A percentile compares a stretch with the other conserved stretches of the same genome.
Conservation (phyloP, 2,113 vertebrate species). For the Silurus asotus region DNA sequence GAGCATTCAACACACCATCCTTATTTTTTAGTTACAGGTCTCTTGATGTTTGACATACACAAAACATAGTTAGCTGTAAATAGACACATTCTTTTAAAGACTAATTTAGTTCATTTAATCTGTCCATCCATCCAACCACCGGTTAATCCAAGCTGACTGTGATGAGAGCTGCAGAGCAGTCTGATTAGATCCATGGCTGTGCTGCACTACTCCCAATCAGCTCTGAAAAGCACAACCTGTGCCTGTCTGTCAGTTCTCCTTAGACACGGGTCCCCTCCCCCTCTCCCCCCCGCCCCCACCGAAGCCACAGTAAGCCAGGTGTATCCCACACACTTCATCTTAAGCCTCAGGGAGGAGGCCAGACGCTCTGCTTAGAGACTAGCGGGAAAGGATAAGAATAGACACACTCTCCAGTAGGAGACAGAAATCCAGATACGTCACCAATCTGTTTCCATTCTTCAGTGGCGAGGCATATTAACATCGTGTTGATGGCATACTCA, state of each 20-base stretch:
- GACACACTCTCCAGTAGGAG: conserved; percentile 64
- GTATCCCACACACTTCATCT: conserved; percentile 61
- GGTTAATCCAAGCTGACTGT: conserved; percentile 25
- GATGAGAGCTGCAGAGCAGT: conserved; percentile 9
- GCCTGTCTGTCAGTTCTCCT: conserved; percentile 38
- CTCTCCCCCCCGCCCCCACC: conserved; percentile 25
- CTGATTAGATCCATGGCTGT: conserved; percentile 33
- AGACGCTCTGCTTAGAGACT: conserved; percentile 60
- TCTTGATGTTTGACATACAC: not conserved
- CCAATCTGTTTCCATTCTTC: conserved; percentile 62
- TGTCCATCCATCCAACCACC: not conserved
- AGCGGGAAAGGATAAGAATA: conserved; percentile 63
- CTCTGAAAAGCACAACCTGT: conserved; percentile 23
- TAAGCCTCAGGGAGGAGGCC: conserved; percentile 56
- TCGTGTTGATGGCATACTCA: conserved; percentile 25
- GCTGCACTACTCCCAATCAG: conserved; percentile 21
- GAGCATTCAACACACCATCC: not conserved
- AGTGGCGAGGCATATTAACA: conserved; percentile 46
- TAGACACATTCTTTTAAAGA: not conserved
- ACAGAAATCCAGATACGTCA: conserved; percentile 67
- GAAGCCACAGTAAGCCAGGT: conserved; percentile 53
- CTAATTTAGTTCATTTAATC: conserved; percentile 17
- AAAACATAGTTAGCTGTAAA: not conserved
- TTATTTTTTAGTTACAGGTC: not conserved
- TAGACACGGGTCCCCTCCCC: conserved; percentile 36